Base-by-base conservation (phyloP, 37 sponge, comb jelly and placozoan species). In the Hormiphora californensis region DNA sequence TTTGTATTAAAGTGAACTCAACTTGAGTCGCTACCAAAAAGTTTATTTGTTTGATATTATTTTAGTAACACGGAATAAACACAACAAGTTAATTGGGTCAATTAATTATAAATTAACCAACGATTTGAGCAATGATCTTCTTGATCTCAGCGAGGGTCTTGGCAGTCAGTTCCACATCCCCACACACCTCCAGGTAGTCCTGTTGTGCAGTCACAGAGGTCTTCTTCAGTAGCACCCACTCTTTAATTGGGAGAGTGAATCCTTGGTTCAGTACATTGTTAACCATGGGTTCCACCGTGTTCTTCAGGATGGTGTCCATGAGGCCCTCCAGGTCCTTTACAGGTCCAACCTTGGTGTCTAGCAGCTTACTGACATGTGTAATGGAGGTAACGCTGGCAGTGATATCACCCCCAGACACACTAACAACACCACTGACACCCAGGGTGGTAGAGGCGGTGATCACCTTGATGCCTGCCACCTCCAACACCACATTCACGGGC, bases 121-220 rank as follows among this genome's bases (percentile, higher is more conserved):
- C 4, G 27, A 73, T 9, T 22, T 73, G 3, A 43, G 12, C 44
- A 38, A 46, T 46, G 3, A 73, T 3, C 44, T 73, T 33, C 81
- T 73, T 73, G n/a, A 73, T 43, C 5, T 27, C 81, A n/a, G 9
- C 23, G 3, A 32, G 5, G 43, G 28, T 33, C 15, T 7, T 19
- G 43, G 40, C 81, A 7, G 81, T 73, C n/a, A 73, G 43, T 5
- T 23, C n/a, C 3, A 36, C 27, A 40, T 73, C 81, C 40, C 30
- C 81, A 41, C 81, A 73, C 25, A 73, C 81, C 35, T 40, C 43
- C 46, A 73, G 39, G 44, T 43, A 73, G 44, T 73, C 81, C 40
- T 73, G 46, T n/a, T 73, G 81, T 0, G 81, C 81, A 23, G 40
- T 25, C 43, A 73, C 28, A 23, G 43, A 22, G 0, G 23, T 46